These are phyloP conservation scores for Podargus strigoides DNA, from an alignment of 2,797 vertebrate species.

Conservation along the genomic window DNA sequence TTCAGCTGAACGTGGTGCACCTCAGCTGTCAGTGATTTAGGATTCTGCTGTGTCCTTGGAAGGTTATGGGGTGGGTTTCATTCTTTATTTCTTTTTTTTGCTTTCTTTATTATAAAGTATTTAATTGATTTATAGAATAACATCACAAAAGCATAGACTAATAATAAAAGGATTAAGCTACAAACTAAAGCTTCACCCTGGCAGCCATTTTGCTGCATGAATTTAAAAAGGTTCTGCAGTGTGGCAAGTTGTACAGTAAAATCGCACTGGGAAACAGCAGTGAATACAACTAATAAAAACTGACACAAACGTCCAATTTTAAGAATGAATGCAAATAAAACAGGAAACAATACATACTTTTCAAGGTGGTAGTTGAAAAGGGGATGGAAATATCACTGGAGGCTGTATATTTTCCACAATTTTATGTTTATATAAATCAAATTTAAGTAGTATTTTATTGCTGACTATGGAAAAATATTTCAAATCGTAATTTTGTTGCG, in stretches of 20 bases:
- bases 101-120: neutral
- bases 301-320: neutral
- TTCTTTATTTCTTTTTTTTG: neutral
- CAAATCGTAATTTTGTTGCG: neutral
- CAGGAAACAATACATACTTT: neutral
- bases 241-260: neutral
- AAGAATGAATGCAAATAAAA: neutral
- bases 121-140: neutral
- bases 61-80: neutral
- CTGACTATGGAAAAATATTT: neutral
- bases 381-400: neutral
- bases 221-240: neutral
- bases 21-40: neutral
- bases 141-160: neutral
- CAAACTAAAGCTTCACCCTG: neutral
- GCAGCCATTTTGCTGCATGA: neutral
- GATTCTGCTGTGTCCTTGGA: neutral
- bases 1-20: neutral
- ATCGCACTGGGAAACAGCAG: neutral
- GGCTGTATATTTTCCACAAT: neutral
- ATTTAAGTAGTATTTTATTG: neutral
- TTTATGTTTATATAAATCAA: slow-evolving; percentile 4
- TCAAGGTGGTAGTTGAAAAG: neutral
- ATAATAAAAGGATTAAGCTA: neutral
- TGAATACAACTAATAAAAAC: neutral